Evolutionary conservation across 1,140 invertebrate species (phyloP), one percentile per base, ranked within the genome.

Genomic region (Philopotamus ludificatus): DNA sequence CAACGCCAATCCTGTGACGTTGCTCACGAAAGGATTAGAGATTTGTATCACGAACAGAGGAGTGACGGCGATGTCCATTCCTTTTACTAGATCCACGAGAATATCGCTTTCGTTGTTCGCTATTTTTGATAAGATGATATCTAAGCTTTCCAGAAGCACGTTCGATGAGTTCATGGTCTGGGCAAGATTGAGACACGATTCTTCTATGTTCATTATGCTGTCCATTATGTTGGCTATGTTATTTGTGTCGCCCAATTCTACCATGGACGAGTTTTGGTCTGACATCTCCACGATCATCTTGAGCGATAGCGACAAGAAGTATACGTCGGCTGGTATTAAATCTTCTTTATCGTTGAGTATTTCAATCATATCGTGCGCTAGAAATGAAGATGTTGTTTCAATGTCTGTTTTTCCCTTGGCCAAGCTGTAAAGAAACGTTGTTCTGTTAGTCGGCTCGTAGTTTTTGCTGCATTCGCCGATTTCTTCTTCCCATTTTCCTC

Each of bases 1-100:
- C 25, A 85, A 39, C n/a, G 81, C 82, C 42, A 86, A 71, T n/a
- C 84, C 84, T 42, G 81, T 82, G 26, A 85, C 73, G 69, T 85
- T 84, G 39, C 78, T 82, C 25, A 75, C 65, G 4, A 63, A 44
- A 1, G 84, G 84, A 73, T 82, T 81, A 1, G 81, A 79, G 34
- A 80, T 73, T 71, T 84, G 82, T 45, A 81, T 74, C 9, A 83
- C 57, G 75, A 79, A 76, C 72, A 79, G 73, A 51, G 75, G 73
- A 68, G 81, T 75, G 22, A 80, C 65, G 47, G 77, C 74, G 25
- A 77, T 16, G 73, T 72, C 68, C 71, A 76, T 53, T 1, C 68
- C 60, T 47, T 71, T 70, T 18, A 41, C 45, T 12, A 70, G 66
- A 45, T 67, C 62, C 18, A 70, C 67, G 3, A 71, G 60, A 21